phyloP scores from a whole-genome alignment of 2,888 invertebrate species.

The Phytoseiulus persimilis region DNA sequence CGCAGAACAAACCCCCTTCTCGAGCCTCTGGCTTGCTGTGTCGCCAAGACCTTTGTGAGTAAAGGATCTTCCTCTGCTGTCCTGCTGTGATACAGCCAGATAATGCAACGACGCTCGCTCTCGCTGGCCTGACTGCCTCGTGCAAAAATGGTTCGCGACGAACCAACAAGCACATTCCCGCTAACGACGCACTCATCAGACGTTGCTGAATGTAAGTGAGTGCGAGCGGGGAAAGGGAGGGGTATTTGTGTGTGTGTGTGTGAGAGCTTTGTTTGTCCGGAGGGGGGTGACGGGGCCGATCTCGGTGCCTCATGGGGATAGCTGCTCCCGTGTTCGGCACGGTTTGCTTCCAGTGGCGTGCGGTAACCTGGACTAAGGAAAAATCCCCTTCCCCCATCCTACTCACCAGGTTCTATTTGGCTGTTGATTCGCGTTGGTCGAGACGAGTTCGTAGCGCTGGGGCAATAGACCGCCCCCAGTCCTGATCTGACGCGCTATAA shows the following conservation, averaged over 20 bases:
- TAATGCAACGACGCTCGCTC: background rate
- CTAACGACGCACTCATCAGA: conserved; percentile 5
- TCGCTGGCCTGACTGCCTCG: background rate
- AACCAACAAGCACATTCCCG: background rate
- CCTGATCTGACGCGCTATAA: conserved; percentile 34
- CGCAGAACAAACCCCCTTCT: background rate
- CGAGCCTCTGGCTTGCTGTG: background rate
- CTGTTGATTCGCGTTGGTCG: conserved; percentile 38
- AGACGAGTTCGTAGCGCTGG: conserved; percentile 39
- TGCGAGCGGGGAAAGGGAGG: background rate
- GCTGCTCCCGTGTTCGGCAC: background rate
- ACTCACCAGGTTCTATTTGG: conserved; percentile 36
- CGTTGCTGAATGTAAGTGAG: background rate
- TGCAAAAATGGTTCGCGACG: background rate
- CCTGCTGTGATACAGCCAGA: background rate
- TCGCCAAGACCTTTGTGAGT: background rate
- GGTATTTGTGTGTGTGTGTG: background rate
- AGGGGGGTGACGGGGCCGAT: background rate
- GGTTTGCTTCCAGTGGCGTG: background rate
- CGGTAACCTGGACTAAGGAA: background rate
- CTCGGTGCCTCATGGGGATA: background rate
- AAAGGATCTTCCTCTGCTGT: background rate
- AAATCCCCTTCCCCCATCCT: background rate
- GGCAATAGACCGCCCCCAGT: conserved; percentile 34
- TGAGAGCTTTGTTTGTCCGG: background rate